phyloP scores from a whole-genome alignment of 2,888 invertebrate species.

The Lasioglossum pauxillum region DNA sequence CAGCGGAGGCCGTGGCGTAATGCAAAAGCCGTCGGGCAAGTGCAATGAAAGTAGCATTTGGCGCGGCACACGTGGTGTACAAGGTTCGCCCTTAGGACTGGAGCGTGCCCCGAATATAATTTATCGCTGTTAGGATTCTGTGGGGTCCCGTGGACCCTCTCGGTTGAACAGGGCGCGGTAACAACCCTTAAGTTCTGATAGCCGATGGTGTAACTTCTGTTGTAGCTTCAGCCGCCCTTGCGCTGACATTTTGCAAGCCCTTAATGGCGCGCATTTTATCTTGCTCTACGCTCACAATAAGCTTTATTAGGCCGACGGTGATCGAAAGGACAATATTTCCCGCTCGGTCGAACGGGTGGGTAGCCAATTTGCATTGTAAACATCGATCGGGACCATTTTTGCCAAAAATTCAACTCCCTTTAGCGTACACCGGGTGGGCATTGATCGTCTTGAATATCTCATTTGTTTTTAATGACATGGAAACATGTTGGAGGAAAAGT shows the following conservation, averaged over 20 bases:
- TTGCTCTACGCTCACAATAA: conserved; percentile 45
- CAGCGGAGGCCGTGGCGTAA: conserved; percentile 57
- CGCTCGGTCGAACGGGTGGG: not conserved
- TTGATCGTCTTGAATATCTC: too few relatives aligned
- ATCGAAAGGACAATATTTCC: conserved; percentile 17
- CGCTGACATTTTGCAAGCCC: conserved; percentile 49
- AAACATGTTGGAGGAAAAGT: too few relatives aligned
- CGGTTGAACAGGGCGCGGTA: conserved; percentile 45
- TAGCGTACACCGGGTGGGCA: too few relatives aligned
- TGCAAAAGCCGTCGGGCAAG: conserved; percentile 78
- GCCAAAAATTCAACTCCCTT: not conserved
- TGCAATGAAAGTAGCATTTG: conserved; percentile 82
- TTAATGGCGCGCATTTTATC: conserved; percentile 51
- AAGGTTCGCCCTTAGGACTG: conserved; percentile 69
- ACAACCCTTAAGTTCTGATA: conserved; percentile 70
- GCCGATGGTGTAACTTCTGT: conserved; percentile 50
- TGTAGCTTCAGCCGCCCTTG: conserved; percentile 38
- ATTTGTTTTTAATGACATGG: too few relatives aligned
- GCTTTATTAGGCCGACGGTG: conserved; percentile 46
- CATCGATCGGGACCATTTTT: not conserved
- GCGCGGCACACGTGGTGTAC: conserved; percentile 70
- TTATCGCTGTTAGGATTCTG: conserved; percentile 78
- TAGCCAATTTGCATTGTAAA: not conserved
- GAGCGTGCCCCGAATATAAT: conserved; percentile 81
- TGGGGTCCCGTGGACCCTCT: conserved; percentile 62